Conservation (phyloP, 2,888 invertebrate species). For the Tromatobia lineatoria region DNA sequence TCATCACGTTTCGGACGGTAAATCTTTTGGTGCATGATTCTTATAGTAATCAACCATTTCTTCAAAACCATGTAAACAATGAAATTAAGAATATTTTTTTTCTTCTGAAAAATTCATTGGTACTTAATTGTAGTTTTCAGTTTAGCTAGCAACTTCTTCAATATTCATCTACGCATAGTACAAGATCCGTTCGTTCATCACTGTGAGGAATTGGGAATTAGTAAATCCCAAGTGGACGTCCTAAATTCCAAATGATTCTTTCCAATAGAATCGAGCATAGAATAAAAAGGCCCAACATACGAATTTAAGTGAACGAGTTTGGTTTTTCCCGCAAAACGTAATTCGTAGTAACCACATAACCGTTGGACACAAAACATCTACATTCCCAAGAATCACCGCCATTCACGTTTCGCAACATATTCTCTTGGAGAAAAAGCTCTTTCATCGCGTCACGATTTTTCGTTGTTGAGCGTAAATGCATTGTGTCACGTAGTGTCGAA, state of each 20-base stretch:
- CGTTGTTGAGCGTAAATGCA: slow-evolving; percentile 70
- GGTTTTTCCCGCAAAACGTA: too few relatives aligned
- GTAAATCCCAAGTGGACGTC: too few relatives aligned
- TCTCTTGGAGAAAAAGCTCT: slow-evolving; percentile 46
- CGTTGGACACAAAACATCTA: too few relatives aligned
- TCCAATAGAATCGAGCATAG: too few relatives aligned
- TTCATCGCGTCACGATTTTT: slow-evolving; percentile 47
- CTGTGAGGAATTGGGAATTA: too few relatives aligned
- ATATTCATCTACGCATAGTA: background rate
- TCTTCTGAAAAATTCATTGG: background rate
- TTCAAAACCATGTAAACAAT: background rate
- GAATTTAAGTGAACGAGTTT: too few relatives aligned
- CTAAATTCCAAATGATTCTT: too few relatives aligned
- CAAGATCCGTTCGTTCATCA: too few relatives aligned
- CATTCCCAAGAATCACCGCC: background rate
- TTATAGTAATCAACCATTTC: background rate
- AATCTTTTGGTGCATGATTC: background rate
- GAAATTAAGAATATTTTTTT: background rate
- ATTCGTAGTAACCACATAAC: too few relatives aligned
- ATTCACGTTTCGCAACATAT: background rate
- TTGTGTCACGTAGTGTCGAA: slow-evolving; percentile 65
- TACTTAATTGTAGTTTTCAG: background rate
- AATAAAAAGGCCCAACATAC: too few relatives aligned
- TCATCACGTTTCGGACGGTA: slow-evolving; percentile 76
- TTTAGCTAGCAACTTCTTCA: background rate